Evolutionary conservation across 2,888 invertebrate genomes (phyloP).

Genomic region (Minunthozetes semirufus): DNA sequence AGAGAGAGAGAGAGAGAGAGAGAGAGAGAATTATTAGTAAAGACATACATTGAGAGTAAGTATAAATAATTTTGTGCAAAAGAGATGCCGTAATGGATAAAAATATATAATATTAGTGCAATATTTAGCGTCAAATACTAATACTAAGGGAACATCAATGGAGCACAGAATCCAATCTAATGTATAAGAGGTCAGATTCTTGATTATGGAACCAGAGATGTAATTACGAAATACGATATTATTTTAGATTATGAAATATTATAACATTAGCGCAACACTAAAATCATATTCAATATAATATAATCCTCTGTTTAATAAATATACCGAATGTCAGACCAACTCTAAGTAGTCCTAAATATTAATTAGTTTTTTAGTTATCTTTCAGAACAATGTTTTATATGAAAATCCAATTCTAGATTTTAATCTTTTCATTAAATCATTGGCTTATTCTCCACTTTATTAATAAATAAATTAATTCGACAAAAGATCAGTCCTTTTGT

Average conservation of each 20-base stretch:
- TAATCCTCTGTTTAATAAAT: not conserved
- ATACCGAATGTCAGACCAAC: not conserved
- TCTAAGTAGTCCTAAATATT: not conserved
- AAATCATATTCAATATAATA: not conserved
- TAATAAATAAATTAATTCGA: not conserved
- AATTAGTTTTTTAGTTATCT: not conserved
- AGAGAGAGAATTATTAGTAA: not conserved
- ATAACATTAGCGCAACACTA: not conserved
- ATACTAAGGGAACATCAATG: not conserved
- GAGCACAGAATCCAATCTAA: not conserved
- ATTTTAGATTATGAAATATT: slow-evolving; percentile 12
- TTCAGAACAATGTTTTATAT: not conserved
- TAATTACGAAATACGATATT: not conserved
- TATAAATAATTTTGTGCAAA: slow-evolving; percentile 5
- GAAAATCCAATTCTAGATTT: not conserved
- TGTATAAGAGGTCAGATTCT: not conserved
- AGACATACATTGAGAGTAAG: not conserved
- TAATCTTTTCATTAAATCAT: not conserved
- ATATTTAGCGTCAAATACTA: not conserved
- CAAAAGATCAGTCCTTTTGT: not conserved
- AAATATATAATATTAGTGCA: not conserved
- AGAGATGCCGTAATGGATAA: slow-evolving; percentile 5
- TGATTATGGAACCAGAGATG: not conserved
- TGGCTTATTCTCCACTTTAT: not conserved
- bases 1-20: not conserved